Percentiles rank a stretch among this genome's conserved stretches.
phyloP scores from a whole-genome alignment of 2,113 vertebrate species.

The rat (Rattus norvegicus) region DNA sequence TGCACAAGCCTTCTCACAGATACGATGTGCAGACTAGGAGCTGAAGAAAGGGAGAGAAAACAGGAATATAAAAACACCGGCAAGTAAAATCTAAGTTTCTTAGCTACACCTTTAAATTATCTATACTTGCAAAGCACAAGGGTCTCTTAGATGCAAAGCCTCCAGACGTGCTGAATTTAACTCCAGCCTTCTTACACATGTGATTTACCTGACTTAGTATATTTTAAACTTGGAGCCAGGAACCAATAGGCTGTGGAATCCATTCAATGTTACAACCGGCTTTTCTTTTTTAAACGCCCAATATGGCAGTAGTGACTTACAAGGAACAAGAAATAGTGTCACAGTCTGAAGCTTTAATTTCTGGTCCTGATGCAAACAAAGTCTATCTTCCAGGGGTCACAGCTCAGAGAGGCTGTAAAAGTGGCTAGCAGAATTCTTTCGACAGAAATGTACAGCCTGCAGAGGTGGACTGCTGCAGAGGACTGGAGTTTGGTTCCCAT shows the following conservation, averaged over 20 bases:
- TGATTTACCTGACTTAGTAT: neutral
- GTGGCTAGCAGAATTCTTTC: neutral
- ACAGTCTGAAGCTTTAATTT: neutral
- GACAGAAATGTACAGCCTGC: neutral
- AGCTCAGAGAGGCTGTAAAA: neutral
- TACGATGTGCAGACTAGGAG: neutral
- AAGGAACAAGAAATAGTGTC: neutral
- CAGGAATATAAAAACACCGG: neutral
- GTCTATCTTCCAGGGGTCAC: neutral
- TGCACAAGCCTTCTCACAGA: neutral
- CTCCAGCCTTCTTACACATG: neutral
- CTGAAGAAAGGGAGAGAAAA: neutral
- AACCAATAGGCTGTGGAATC: conserved; percentile 1
- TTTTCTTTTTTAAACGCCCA: neutral
- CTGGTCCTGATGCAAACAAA: neutral
- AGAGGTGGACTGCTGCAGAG: neutral
- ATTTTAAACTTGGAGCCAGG: neutral
- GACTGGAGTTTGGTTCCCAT: no score
- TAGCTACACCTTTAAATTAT: neutral
- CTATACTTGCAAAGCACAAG: neutral
- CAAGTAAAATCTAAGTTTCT: neutral
- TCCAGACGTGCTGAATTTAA: neutral
- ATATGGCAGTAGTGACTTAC: neutral
- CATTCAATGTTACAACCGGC: neutral
- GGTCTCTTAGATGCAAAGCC: neutral